Evolutionary conservation across 1,140 invertebrate species (phyloP).

Genomic region (Psilanteris sp.): DNA sequence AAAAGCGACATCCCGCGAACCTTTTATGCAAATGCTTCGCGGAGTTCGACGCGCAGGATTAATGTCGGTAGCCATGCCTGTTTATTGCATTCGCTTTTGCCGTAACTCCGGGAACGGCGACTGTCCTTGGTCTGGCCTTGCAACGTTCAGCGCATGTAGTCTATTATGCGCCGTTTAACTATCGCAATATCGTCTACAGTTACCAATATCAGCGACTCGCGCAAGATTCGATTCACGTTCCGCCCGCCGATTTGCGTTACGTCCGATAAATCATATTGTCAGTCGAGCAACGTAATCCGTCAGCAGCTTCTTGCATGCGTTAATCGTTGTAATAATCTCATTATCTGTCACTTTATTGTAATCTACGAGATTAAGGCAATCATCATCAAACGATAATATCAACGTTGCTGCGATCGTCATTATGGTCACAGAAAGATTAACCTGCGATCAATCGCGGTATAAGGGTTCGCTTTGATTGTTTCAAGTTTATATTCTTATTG

Average conservation of each 20-base stretch:
- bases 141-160: conserved; percentile 34
- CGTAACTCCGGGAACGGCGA: conserved; percentile 33
- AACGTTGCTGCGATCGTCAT: conserved; percentile 13
- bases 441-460: neutral
- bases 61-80: conserved; percentile 41
- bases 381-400: conserved; percentile 11
- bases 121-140: conserved; percentile 58
- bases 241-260: conserved; percentile 9
- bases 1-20: conserved; percentile 17
- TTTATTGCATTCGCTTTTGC: conserved; percentile 51
- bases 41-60: conserved; percentile 44
- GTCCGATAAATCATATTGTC: conserved; percentile 23
- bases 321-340: conserved; percentile 37
- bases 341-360: conserved; percentile 34
- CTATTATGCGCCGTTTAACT: conserved; percentile 49
- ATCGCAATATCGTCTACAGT: conserved; percentile 33
- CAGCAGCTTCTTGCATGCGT: neutral
- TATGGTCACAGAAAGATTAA: conserved; percentile 2
- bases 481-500: no score
- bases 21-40: conserved; percentile 46
- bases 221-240: conserved; percentile 16
- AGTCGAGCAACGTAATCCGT: conserved; percentile 13
- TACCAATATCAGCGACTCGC: conserved; percentile 38
- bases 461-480: no score
- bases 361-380: conserved; percentile 28